Conservation (phyloP, 2,113 vertebrate genomes). For the Mormyrus lacerda region DNA sequence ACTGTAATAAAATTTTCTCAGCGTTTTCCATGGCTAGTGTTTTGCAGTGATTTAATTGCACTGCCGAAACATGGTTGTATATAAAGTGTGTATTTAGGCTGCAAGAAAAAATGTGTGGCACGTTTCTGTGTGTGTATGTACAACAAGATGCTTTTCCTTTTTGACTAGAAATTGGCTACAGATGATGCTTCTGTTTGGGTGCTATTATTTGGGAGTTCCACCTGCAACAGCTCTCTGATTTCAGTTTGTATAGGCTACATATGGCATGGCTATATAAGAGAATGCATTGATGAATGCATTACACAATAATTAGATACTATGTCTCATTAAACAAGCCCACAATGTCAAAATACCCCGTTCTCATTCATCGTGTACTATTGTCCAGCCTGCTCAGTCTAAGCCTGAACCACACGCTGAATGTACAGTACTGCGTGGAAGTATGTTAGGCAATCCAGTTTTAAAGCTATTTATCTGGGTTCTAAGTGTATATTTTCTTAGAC, state of each 20-base stretch:
- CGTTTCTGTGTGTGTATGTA: not conserved
- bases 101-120: not conserved
- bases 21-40: not conserved
- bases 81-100: not conserved
- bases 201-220: not conserved
- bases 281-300: not conserved
- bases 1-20: not conserved
- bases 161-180: not conserved
- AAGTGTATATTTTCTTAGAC: not conserved
- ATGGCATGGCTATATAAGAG: not conserved
- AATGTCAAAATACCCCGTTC: not conserved
- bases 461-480: not conserved
- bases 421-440: not conserved
- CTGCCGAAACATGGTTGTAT: not conserved
- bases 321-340: not conserved
- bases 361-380: not conserved
- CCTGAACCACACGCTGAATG: not conserved
- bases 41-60: not conserved
- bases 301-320: not conserved
- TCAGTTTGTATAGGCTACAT: not conserved
- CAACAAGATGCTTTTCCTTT: not conserved
- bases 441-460: not conserved
- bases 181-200: not conserved
- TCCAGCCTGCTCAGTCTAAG: not conserved
- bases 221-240: not conserved